These are phyloP conservation scores for Uromys caudimaculatus DNA, from an alignment of 2,797 vertebrate genomes.

Conservation along the genomic window DNA sequence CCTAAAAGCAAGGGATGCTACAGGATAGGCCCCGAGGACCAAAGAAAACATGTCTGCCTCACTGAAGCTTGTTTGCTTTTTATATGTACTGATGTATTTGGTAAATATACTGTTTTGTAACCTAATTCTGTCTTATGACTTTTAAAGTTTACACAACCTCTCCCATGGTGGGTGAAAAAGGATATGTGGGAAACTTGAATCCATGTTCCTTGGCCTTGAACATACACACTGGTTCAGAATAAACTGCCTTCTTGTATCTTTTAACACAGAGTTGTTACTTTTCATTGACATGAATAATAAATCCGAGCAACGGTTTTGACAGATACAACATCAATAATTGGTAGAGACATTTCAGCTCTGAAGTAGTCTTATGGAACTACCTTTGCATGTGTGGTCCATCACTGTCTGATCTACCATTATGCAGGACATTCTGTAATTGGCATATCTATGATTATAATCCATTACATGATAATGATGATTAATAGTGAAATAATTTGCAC, in stretches of 20 bases:
- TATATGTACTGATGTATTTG: not conserved
- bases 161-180: not conserved
- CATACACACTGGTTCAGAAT: not conserved
- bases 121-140: not conserved
- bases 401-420: not conserved
- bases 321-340: not conserved
- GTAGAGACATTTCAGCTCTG: not conserved
- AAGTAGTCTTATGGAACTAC: not conserved
- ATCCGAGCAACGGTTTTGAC: not conserved
- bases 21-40: too few relatives aligned
- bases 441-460: not conserved
- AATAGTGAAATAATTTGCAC: constrained; percentile 21
- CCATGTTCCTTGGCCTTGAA: not conserved
- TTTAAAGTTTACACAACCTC: not conserved
- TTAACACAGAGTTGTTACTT: not conserved
- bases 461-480: not conserved
- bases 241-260: not conserved
- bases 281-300: not conserved
- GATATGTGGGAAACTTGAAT: not conserved
- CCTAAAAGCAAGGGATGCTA: not conserved
- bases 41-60: not conserved
- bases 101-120: not conserved
- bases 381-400: not conserved
- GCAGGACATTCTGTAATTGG: not conserved
- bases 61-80: not conserved